Percentiles rank a stretch among this genome's conserved stretches.
phyloP scores from a whole-genome alignment of 2,113 vertebrate genomes.

The Candoia aspera region DNA sequence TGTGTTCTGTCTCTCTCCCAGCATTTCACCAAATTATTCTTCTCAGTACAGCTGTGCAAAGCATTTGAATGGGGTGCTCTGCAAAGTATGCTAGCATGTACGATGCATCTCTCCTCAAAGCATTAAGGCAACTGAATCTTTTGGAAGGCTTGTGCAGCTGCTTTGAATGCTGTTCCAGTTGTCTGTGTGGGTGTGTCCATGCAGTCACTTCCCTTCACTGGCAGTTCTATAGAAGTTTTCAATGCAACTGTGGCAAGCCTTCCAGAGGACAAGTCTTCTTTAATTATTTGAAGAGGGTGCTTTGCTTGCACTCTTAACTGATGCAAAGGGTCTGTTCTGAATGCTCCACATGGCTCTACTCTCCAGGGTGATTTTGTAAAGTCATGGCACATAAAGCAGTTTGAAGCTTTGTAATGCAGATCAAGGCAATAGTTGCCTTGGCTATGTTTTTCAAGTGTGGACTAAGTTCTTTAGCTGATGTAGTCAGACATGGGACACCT shows the following conservation, averaged over 20 bases:
- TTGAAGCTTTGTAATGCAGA: neutral
- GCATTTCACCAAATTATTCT: neutral
- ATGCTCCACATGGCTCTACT: neutral
- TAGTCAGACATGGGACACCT: neutral
- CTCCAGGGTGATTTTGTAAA: neutral
- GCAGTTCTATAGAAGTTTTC: neutral
- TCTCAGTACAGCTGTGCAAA: neutral
- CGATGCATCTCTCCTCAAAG: neutral
- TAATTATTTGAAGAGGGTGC: neutral
- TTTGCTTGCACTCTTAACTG: neutral
- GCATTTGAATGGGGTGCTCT: neutral
- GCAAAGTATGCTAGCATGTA: neutral
- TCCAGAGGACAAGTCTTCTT: neutral
- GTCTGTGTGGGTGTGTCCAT: neutral
- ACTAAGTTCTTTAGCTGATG: neutral
- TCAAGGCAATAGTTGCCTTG: slow-evolving; percentile 1
- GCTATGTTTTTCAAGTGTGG: neutral
- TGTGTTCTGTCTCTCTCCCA: neutral
- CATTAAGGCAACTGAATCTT: neutral
- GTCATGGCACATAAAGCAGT: neutral
- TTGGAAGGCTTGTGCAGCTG: neutral
- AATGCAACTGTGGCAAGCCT: neutral
- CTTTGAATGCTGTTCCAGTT: neutral
- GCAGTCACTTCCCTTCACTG: neutral
- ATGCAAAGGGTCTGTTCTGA: neutral